Conservation (phyloP, 2,888 invertebrate genomes). For the Harpalus rubripes region DNA sequence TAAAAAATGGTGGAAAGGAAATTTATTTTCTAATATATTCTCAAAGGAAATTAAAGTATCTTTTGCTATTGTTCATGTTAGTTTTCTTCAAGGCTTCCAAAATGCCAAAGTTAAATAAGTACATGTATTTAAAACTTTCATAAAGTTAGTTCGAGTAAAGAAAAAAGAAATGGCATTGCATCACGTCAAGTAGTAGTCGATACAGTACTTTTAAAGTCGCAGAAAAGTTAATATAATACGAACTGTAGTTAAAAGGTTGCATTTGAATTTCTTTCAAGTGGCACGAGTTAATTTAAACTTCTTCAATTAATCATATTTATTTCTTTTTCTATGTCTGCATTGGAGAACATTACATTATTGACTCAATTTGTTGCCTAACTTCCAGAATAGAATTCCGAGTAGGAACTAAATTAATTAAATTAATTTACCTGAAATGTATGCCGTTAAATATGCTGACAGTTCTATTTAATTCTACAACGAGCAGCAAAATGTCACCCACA, state of each 20-base stretch:
- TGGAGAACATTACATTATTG: neutral
- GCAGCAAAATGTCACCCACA: constrained; percentile 29
- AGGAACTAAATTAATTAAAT: constrained; percentile 38
- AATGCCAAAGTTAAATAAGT: constrained; percentile 41
- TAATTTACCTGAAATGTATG: constrained; percentile 40
- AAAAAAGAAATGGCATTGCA: constrained; percentile 34
- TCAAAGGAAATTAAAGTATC: neutral
- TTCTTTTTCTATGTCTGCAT: neutral
- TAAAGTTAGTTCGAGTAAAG: constrained; percentile 12
- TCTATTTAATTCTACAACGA: constrained; percentile 22
- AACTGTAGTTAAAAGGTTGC: constrained; percentile 60
- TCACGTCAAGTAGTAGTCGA: constrained; percentile 51
- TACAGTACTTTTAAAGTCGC: constrained; percentile 52
- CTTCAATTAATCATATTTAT: constrained; percentile 41
- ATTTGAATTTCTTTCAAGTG: constrained; percentile 61
- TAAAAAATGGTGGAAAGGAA: no score
- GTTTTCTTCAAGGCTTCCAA: neutral
- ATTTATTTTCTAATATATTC: no score
- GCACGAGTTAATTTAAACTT: constrained; percentile 62
- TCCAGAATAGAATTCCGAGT: neutral
- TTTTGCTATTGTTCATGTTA: neutral
- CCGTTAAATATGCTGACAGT: constrained; percentile 30
- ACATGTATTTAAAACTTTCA: constrained; percentile 36
- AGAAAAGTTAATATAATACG: constrained; percentile 51
- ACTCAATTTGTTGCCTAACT: no score